phyloP scores from a whole-genome alignment of 2,113 vertebrate genomes.

The Heteronetta atricapilla region DNA sequence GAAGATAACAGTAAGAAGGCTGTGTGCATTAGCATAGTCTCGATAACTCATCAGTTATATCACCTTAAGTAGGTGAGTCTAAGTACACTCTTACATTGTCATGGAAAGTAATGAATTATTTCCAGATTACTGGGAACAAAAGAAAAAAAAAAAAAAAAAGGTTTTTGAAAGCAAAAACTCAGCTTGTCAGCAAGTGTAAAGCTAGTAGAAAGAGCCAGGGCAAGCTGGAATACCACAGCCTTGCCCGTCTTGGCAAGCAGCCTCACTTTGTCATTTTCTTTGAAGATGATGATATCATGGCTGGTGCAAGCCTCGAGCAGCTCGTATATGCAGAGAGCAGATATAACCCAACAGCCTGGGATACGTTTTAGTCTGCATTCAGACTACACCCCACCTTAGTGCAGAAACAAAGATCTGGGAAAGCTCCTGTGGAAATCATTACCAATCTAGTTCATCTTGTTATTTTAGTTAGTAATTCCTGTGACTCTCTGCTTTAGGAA shows the following conservation, averaged over 20 bases:
- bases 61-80: neutral
- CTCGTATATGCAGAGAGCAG: neutral
- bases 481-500: neutral
- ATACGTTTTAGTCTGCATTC: neutral
- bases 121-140: neutral
- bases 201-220: neutral
- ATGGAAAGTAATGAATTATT: neutral
- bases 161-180: neutral
- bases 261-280: no score
- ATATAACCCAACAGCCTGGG: neutral
- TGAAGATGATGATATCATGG: neutral
- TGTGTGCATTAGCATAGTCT: accelerated
- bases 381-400: neutral
- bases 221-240: neutral
- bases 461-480: neutral
- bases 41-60: neutral
- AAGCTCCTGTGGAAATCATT: neutral
- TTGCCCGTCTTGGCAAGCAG: neutral
- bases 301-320: neutral
- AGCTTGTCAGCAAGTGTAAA: neutral
- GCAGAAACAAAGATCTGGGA: neutral
- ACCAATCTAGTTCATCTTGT: neutral
- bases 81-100: neutral
- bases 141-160: neutral
- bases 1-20: neutral